phyloP scores from a whole-genome alignment of 2,888 invertebrate species.

The Ormyrus labotus region DNA sequence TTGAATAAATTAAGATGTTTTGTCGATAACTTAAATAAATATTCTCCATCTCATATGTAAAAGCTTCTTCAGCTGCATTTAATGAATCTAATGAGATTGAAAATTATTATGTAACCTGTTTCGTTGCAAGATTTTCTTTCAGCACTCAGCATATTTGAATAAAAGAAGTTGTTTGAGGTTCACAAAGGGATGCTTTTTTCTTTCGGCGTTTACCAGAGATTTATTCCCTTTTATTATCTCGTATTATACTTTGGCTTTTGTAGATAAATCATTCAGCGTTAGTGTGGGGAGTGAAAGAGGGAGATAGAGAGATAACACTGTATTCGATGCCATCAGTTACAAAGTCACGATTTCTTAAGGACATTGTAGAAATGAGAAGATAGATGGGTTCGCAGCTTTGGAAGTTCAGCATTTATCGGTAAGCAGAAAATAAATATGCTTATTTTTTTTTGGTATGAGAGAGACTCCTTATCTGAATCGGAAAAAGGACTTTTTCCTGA shows the following conservation, averaged over 20 bases:
- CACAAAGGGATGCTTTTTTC: background rate
- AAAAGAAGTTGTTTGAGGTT: too few relatives aligned
- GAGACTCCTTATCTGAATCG: too few relatives aligned
- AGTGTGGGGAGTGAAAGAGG: background rate
- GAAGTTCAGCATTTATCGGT: too few relatives aligned
- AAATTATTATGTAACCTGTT: too few relatives aligned
- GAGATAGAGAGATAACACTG: background rate
- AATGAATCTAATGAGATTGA: too few relatives aligned
- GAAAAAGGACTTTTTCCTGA: too few relatives aligned
- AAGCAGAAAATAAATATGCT: too few relatives aligned
- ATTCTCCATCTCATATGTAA: too few relatives aligned
- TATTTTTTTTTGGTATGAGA: too few relatives aligned
- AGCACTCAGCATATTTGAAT: too few relatives aligned
- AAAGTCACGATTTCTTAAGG: slow-evolving; percentile 2
- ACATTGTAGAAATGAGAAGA: background rate
- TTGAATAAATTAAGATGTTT: slow-evolving; percentile 1
- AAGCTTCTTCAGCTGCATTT: too few relatives aligned
- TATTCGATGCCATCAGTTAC: background rate
- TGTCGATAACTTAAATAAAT: background rate
- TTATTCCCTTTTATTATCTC: background rate
- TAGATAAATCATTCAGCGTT: background rate
- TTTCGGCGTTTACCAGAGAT: background rate
- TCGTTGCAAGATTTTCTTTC: too few relatives aligned
- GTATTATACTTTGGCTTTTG: background rate
- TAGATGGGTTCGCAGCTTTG: background rate